Evolutionary conservation across 1,140 invertebrate genomes (phyloP), one percentile per base, ranked within the genome.

Genomic region (Andrena cerasifolii): DNA sequence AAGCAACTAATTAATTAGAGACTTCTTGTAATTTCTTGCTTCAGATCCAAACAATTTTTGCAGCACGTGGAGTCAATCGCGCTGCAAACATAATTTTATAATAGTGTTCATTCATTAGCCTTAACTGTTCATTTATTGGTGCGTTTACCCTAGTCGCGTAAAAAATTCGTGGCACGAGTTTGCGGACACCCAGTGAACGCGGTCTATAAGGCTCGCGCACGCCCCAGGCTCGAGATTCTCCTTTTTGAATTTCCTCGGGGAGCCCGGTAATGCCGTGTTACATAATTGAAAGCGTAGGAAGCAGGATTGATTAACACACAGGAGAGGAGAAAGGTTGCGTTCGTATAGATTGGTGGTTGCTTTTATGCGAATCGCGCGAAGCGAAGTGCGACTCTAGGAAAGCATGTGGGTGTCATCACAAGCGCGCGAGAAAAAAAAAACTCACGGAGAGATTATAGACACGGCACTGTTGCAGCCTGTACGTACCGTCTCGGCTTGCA

Each of bases 211-310:
- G 24, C 31, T 43, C n/a, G 26, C 12, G 21, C 31, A 45, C 58
- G 66, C 51, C 56, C 54, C 59, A 43, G 56, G 8, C 18, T 51
- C 45, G 45, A 21, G 49, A 77, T 51, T 47, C 63, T 54, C 61
- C 45, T 56, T 78, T 82, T 72, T 83, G 65, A 54, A 80, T 84
- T 84, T 80, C 83, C 83, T 54, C 47, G 21, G 45, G 47, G 36
- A 40, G 53, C 43, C 49, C 47, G 59, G 83, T 81, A 85, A 86
- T 85, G 79, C 78, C 75, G 65, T 45, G 85, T 92, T 92, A 91
- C 89, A 90, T 92, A 92, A 92, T 92, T 90, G 90, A 88, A 87
- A 90, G 91, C 92, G 92, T 93, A 92, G 92, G 92, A 92, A 91
- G 91, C 91, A 85, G 36, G 91, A 92, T 93, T 91, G 92, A 93